phyloP scores from a whole-genome alignment of 2,888 invertebrate species.

The Galerucella pusilla region DNA sequence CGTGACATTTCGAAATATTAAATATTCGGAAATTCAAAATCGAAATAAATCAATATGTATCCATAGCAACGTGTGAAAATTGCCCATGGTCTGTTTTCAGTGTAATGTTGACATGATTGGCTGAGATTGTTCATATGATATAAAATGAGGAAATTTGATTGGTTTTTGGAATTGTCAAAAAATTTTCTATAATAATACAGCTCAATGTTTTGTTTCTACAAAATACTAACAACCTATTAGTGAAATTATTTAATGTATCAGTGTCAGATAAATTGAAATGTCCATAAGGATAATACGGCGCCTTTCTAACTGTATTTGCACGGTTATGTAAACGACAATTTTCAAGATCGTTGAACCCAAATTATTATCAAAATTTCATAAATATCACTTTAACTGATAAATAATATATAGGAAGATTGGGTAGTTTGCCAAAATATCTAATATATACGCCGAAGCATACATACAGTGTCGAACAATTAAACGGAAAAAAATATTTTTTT shows the following conservation, averaged over 20 bases:
- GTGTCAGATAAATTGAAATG: background rate
- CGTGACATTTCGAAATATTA: no score
- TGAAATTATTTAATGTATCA: background rate
- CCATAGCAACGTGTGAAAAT: no score
- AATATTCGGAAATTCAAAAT: no score
- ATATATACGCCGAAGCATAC: background rate
- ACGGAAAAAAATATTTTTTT: background rate
- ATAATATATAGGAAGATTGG: background rate
- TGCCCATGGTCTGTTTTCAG: no score
- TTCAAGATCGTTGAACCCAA: background rate
- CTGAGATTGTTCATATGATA: no score
- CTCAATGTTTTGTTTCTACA: background rate
- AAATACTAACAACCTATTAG: no score
- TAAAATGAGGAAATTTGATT: no score
- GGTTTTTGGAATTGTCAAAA: no score
- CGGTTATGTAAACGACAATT: background rate
- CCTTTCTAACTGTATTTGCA: background rate
- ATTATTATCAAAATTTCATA: background rate
- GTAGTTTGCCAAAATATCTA: background rate
- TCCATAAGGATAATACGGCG: background rate
- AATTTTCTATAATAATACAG: no score
- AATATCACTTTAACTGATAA: background rate
- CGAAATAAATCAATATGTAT: no score
- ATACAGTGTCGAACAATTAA: background rate
- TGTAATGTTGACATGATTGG: no score